Base-by-base conservation (phyloP, 2,888 invertebrate genomes). In the Conchocele bisecta region DNA sequence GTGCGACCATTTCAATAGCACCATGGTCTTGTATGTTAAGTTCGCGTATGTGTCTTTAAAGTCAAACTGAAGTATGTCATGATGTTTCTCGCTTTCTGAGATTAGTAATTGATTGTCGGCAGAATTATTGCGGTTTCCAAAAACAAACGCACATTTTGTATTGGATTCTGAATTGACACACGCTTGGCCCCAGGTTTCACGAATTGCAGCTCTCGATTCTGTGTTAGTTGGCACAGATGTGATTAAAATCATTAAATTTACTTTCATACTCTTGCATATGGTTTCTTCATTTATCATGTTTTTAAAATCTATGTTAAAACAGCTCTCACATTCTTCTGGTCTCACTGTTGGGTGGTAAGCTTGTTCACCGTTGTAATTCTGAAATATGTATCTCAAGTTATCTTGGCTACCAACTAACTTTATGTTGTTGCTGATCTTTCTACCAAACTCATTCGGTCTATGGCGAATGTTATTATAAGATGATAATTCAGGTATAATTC, bases 21-120 rank as follows among this genome's bases (percentile, higher is more conserved):
- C 75, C 41, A 86, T 58, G 0, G 84, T 84, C 70, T 86, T 86
- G 50, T 81, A 85, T 3, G 86, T 86, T 13, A 86, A 63, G 48
- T 86, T 86, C 41, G 76, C 67, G 67, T 86, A 86, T n/a, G 71
- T 56, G 54, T 86, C 86, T 20, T 57, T 53, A 48, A 85, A 85
- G 54, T 80, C 78, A 28, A 77, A 66, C 53, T 82, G 78, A 17
- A 83, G 26, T 17, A 86, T 77, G 64, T 86, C 86, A 44, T 71
- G 56, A 59, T 78, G 54, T 31, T 65, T 24, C 1, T 63, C 26
- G 54, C 77, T 77, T 59, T 86, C 86, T 17, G 57, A 26, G 17
- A 35, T 41, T n/a, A 81, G 37, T 2, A 53, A 28, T 11, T 31
- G 24, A 61, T 77, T 72, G 26, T 60, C 31, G 5, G 22, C 33